Percentiles rank a stretch among this genome's conserved stretches.
Evolutionary conservation across 2,113 vertebrate genomes (phyloP).

Genomic region (Chionis minor): DNA sequence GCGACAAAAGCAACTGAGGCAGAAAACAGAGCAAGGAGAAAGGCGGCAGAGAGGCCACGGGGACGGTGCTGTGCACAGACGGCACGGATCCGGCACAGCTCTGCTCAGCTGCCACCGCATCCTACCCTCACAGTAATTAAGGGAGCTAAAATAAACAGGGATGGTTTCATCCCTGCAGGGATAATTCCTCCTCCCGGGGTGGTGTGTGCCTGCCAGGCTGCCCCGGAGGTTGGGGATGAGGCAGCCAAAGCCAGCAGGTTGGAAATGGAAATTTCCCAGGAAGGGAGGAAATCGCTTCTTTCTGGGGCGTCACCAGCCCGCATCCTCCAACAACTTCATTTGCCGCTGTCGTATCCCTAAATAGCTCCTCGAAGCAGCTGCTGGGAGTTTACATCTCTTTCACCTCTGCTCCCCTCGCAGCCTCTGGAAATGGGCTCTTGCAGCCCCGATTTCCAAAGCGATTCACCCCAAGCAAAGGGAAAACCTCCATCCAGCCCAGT

Average conservation of each 20-base stretch:
- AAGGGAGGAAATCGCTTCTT: not conserved
- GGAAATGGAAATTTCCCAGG: slow-evolving; percentile 28
- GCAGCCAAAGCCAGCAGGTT: not conserved
- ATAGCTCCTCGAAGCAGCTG: slow-evolving; percentile 24
- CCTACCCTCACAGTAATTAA: not conserved
- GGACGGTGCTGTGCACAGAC: not conserved
- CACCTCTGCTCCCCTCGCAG: not conserved
- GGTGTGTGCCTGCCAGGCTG: not conserved
- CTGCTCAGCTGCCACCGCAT: fast-evolving
- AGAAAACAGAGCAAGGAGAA: not conserved
- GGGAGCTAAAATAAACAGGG: not conserved
- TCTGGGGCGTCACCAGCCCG: not conserved
- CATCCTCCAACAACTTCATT: not conserved
- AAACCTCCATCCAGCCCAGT: not conserved
- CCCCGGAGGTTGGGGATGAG: not conserved
- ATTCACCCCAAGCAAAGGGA: not conserved
- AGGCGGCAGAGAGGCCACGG: not conserved
- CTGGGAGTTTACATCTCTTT: not conserved
- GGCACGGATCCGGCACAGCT: fast-evolving
- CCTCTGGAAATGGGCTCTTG: not conserved
- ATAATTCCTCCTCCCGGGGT: not conserved
- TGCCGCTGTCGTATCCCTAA: not conserved
- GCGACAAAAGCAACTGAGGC: not conserved
- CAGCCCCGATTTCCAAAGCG: not conserved
- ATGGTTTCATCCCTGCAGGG: not conserved